Percentiles rank a stretch among this genome's conserved stretches.
These are phyloP conservation scores for Nemopilema nomurai DNA, from an alignment of 30 jellyfish, hydroid and myxozoan genomes.

Conservation along the genomic window DNA sequence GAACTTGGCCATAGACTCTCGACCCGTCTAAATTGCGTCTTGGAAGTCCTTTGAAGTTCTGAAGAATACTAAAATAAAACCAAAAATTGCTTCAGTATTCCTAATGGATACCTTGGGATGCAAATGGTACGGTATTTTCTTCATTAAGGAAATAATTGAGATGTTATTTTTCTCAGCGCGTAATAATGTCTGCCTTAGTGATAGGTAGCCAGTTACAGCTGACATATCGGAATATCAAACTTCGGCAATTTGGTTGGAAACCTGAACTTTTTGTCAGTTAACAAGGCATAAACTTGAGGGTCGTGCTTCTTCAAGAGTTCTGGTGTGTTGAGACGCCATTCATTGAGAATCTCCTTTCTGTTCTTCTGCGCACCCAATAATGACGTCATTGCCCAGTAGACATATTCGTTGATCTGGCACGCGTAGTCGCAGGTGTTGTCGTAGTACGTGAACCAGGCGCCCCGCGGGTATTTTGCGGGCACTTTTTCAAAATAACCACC, in stretches of 20 bases:
- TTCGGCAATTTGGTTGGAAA: constrained; percentile 39
- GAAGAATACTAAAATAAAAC: background rate
- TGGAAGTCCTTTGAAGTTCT: background rate
- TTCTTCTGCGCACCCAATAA: constrained; percentile 48
- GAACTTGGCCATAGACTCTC: too few relatives aligned
- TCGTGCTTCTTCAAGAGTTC: constrained; percentile 27
- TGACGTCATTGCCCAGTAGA: constrained; percentile 63
- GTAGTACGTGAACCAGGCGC: constrained; percentile 64
- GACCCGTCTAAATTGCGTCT: too few relatives aligned
- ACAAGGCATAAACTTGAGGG: constrained; percentile 15
- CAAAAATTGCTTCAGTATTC: background rate
- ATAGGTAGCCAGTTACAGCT: too few relatives aligned
- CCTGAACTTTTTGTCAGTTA: constrained; percentile 20
- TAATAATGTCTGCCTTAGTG: too few relatives aligned
- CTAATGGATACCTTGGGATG: background rate
- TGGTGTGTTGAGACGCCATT: constrained; percentile 42
- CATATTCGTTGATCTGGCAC: constrained; percentile 23
- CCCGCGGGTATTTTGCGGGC: constrained; percentile 37
- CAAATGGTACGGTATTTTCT: background rate
- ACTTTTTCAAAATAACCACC: constrained; percentile 48
- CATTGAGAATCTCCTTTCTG: constrained; percentile 33
- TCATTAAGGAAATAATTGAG: too few relatives aligned
- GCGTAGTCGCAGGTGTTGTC: constrained; percentile 50
- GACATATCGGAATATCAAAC: too few relatives aligned
- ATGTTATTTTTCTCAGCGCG: too few relatives aligned